Evolutionary conservation across 2,888 invertebrate genomes (phyloP), one percentile per base, ranked within the genome.

Genomic region (Gnatocerus cornutus): DNA sequence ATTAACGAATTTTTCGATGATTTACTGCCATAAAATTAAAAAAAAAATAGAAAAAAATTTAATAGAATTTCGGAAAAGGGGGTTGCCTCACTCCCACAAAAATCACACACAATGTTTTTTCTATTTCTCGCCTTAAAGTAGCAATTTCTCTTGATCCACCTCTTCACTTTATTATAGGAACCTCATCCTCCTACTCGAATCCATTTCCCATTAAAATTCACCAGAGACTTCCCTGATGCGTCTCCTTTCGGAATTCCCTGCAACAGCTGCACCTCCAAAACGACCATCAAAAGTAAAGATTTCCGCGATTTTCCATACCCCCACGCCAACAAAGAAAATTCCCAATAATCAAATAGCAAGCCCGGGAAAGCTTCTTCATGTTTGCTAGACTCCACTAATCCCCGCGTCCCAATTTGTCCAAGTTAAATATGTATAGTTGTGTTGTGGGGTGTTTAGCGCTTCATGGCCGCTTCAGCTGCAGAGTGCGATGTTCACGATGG

Each of bases 401-500:
- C 64, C 68, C 65, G 63, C 66, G 70, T 73, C 68, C 70, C 73
- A 72, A 71, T 71, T 73, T 73, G 71, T 71, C 67, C 58, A 61
- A 72, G 69, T 72, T 74, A 74, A 74, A 74, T 74, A 72, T 68
- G 72, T 72, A 72, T 74, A 72, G 71, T 72, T 71, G 72, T 71
- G 72, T 73, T 69, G 71, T 66, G 66, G 68, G 68, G 67, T 61
- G 64, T 68, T 62, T 67, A 64, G 69, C 56, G 52, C 64, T 50
- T 59, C 59, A 63, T 64, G 64, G 61, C 65, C 59, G 66, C 58
- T 50, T 39, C 62, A 48, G 9, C 62, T 61, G 58, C 58, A 63
- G 61, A 41, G 52, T 43, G 66, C 66, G 58, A 55, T 61, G 58
- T 65, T 56, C 62, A 50, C 67, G 63, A 64, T 68, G 68, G 70